Conservation (phyloP, 2,113 vertebrate species). For the Deroptyus accipitrinus region DNA sequence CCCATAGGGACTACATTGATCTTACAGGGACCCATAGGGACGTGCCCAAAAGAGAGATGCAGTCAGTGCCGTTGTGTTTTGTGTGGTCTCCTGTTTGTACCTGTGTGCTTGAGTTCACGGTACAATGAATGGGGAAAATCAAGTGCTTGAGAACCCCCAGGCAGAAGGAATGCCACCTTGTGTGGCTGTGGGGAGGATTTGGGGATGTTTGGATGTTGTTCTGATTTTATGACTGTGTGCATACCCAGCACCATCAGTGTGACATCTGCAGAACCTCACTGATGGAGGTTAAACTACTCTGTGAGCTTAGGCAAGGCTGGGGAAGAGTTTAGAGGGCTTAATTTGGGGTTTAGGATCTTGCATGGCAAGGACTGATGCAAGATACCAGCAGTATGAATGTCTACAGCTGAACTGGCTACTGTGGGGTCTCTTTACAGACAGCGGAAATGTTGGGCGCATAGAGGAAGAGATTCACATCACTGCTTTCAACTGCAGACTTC, state of each 20-base stretch:
- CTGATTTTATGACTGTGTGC: not conserved
- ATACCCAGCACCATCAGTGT: accelerated
- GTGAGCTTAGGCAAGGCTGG: not conserved
- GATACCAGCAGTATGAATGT: not conserved
- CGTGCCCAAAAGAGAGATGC: accelerated
- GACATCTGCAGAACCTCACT: not conserved
- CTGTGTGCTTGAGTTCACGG: not conserved
- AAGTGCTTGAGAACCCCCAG: not conserved
- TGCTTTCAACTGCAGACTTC: accelerated
- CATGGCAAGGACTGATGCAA: accelerated
- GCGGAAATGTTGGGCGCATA: not conserved
- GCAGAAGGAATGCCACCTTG: not conserved
- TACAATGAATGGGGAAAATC: accelerated
- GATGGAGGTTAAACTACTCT: not conserved
- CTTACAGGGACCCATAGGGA: accelerated
- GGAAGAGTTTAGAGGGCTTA: not conserved
- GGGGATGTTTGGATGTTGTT: not conserved
- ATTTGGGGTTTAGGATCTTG: not conserved
- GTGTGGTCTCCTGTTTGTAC: not conserved
- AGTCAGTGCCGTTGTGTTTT: accelerated
- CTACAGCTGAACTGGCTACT: not conserved
- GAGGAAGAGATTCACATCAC: not conserved
- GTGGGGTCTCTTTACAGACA: not conserved
- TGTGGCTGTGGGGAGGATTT: not conserved
- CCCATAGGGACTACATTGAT: accelerated